A percentile compares a stretch with the other conserved stretches of the same genome.
Evolutionary conservation across 2,113 vertebrate species (phyloP).

Genomic region (Xerus inauris): DNA sequence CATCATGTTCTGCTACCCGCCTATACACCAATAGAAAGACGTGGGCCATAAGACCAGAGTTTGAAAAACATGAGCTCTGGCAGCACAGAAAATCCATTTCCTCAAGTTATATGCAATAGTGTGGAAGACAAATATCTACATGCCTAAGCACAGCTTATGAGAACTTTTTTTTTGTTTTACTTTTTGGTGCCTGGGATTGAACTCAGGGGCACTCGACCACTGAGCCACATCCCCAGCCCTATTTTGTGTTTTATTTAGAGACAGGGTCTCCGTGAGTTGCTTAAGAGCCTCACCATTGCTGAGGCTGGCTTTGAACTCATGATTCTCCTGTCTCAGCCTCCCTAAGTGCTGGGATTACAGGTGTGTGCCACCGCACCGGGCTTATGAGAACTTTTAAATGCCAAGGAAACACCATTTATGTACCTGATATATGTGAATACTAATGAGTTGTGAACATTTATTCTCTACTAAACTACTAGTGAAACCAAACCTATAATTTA

Average conservation of each 20-base stretch:
- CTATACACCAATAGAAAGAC: background rate
- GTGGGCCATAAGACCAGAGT: background rate
- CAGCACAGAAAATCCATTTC: conserved; percentile 26
- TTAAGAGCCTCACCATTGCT: no score
- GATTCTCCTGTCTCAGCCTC: no score
- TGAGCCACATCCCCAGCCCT: no score
- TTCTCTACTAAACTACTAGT: background rate
- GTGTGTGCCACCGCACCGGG: no score
- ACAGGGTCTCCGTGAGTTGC: no score
- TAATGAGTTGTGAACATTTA: background rate
- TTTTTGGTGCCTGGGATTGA: no score
- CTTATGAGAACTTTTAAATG: background rate
- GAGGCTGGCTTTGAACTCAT: no score
- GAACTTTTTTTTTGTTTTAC: no score
- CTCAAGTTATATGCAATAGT: background rate
- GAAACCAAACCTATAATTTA: conserved; percentile 34
- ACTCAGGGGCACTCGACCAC: no score
- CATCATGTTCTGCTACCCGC: background rate
- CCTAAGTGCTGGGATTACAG: no score
- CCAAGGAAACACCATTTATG: conserved; percentile 6
- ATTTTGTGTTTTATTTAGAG: no score
- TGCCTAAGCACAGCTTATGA: background rate
- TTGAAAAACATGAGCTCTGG: background rate
- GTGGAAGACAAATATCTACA: conserved; percentile 15
- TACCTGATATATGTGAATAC: background rate